phyloP scores from a whole-genome alignment of 2,888 invertebrate genomes.

The Idaea aversata region DNA sequence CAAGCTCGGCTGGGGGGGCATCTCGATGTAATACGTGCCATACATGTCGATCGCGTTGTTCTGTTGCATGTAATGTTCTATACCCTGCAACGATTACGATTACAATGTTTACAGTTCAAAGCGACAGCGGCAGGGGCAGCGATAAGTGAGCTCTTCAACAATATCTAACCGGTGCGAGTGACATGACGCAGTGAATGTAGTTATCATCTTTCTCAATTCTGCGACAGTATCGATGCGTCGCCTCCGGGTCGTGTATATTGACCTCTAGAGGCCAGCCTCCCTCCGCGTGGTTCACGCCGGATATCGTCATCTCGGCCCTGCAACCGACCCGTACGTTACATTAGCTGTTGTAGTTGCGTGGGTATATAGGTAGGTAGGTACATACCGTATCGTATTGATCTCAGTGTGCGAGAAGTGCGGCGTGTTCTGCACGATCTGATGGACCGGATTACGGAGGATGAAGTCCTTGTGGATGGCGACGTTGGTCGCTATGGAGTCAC shows the following conservation, averaged over 20 bases:
- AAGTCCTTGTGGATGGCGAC: conserved; percentile 53
- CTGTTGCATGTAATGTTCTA: conserved; percentile 92
- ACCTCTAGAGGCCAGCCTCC: conserved; percentile 93
- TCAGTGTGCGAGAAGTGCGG: conserved; percentile 58
- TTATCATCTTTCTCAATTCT: conserved; percentile 90
- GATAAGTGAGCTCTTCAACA: conserved; percentile 70
- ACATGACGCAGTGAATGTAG: conserved; percentile 84
- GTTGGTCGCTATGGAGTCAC: conserved; percentile 58
- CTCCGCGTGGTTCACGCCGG: conserved; percentile 86
- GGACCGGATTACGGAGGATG: conserved; percentile 77
- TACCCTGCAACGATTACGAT: conserved; percentile 76
- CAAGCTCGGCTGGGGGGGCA: conserved; percentile 82
- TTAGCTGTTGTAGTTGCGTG: neutral
- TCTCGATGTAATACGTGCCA: conserved; percentile 90
- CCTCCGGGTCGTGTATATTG: conserved; percentile 82
- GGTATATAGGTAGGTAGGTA: neutral
- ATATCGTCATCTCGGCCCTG: conserved; percentile 78
- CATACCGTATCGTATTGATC: conserved; percentile 80
- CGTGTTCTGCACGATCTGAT: conserved; percentile 68
- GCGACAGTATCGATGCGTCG: conserved; percentile 86
- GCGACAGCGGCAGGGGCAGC: neutral
- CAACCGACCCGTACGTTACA: conserved; percentile 3
- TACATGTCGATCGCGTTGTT: conserved; percentile 97
- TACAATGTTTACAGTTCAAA: too few relatives aligned
- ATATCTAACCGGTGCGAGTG: conserved; percentile 56